These are phyloP conservation scores for Motacilla alba DNA, from an alignment of 2,113 vertebrate species.

Conservation along the genomic window DNA sequence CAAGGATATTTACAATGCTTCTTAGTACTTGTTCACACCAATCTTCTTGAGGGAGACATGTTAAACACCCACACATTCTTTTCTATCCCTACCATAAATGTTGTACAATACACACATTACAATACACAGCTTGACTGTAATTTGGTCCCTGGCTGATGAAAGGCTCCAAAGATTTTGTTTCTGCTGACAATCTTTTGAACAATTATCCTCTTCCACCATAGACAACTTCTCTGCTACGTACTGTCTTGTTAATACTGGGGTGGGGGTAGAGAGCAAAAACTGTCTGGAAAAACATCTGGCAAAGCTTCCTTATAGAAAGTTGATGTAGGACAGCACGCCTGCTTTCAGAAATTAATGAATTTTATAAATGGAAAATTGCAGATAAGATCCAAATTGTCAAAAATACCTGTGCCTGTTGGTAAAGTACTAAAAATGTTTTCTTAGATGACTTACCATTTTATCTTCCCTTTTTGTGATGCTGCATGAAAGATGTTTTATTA, in stretches of 20 bases:
- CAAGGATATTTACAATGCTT: neutral
- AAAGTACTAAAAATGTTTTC: neutral
- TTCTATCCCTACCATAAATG: neutral
- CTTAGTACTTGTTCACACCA: neutral
- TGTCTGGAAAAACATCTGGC: neutral
- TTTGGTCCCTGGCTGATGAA: neutral
- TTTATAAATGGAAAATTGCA: neutral
- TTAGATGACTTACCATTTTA: neutral
- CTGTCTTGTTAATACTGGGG: neutral
- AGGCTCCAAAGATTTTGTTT: neutral
- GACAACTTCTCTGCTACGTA: neutral
- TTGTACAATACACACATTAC: neutral
- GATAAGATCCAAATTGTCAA: neutral
- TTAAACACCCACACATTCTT: neutral
- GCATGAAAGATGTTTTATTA: neutral
- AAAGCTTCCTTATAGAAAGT: neutral
- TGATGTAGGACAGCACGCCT: neutral
- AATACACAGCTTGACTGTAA: neutral
- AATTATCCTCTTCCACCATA: neutral
- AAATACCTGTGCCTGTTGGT: neutral
- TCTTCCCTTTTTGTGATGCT: neutral
- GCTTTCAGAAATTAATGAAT: neutral
- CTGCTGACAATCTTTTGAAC: neutral
- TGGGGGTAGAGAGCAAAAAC: neutral
- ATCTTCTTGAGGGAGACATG: neutral